Evolutionary conservation across 2,797 vertebrate species (phyloP).

Genomic region (Phoebastria nigripes): DNA sequence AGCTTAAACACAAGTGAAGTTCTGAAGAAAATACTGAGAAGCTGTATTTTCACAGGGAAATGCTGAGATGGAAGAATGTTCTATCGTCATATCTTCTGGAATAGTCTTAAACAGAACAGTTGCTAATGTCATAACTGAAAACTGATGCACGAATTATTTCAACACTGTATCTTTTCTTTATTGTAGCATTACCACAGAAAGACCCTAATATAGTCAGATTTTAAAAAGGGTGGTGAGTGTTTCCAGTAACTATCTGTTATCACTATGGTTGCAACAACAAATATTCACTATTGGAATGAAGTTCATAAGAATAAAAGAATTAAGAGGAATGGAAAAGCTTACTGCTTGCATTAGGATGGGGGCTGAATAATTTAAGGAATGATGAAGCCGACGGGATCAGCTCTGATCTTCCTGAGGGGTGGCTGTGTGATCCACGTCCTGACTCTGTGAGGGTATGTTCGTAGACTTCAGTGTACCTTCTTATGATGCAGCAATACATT

Average conservation of each 20-base stretch:
- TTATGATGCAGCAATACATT: background rate
- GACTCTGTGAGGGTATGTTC: background rate
- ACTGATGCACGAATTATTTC: background rate
- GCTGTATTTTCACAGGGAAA: background rate
- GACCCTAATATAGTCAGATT: background rate
- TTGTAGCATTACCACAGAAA: background rate
- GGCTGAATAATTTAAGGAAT: background rate
- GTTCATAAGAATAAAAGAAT: conserved; percentile 26
- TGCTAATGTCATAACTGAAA: background rate
- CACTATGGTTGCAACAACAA: conserved; percentile 46
- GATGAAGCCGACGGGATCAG: background rate
- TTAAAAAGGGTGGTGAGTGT: background rate
- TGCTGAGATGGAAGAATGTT: background rate
- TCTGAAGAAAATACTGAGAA: background rate
- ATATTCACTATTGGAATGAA: conserved; percentile 7
- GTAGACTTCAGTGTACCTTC: background rate
- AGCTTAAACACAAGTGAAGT: background rate
- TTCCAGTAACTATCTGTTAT: conserved; percentile 15
- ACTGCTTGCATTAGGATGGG: background rate
- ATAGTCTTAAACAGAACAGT: background rate
- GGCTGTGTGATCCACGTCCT: background rate
- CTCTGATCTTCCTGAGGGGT: background rate
- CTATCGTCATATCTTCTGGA: background rate
- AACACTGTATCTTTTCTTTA: background rate
- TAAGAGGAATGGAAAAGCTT: conserved; percentile 28